These are phyloP conservation scores for Drosophila ohnishii DNA, from an alignment of 1,140 invertebrate species.

Conservation along the genomic window DNA sequence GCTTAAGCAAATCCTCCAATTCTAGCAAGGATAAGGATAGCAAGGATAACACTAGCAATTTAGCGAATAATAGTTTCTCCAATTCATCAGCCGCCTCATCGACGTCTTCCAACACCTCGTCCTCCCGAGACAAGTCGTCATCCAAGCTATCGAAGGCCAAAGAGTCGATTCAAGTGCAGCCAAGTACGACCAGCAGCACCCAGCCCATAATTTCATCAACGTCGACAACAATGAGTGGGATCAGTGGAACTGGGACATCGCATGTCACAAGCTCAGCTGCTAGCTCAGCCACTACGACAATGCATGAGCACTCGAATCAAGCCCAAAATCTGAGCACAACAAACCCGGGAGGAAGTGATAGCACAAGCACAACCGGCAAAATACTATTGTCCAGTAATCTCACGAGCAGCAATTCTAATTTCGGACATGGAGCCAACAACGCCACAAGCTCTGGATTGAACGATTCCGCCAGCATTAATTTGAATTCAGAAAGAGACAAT, in stretches of 20 bases:
- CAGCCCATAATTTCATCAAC: constrained; percentile 23
- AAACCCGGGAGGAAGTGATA: constrained; percentile 19
- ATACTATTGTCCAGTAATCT: constrained; percentile 46
- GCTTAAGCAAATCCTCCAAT: constrained; percentile 66
- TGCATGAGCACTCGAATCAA: constrained; percentile 58
- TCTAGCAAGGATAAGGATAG: constrained; percentile 81
- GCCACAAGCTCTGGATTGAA: constrained; percentile 24
- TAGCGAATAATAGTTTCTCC: constrained; percentile 62
- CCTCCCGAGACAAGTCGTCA: constrained; percentile 75
- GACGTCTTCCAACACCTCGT: constrained; percentile 65
- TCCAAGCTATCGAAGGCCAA: constrained; percentile 79
- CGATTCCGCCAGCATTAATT: constrained; percentile 28
- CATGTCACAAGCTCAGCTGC: constrained; percentile 53
- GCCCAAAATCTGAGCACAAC: constrained; percentile 68
- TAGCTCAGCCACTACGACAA: constrained; percentile 8
- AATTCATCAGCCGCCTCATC: constrained; percentile 62
- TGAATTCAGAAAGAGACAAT: constrained; percentile 34
- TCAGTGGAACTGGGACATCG: constrained; percentile 13
- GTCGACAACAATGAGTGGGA: constrained; percentile 21
- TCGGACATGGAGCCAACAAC: constrained; percentile 39
- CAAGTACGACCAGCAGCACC: constrained; percentile 39
- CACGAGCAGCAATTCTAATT: constrained; percentile 29
- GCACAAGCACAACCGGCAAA: constrained; percentile 25
- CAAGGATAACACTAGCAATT: constrained; percentile 44
- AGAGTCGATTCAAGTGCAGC: constrained; percentile 43